phyloP scores from a whole-genome alignment of 2,113 vertebrate species.

The pig (Sus scrofa) region T2T-Sscrofa CM000825.6:39454001-39454500 shows the following conservation, averaged over 20 bases:
- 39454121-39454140: neutral
- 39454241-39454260: neutral
- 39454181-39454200: neutral
- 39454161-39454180: neutral
- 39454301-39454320: conserved; percentile 9
- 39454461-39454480: conserved; percentile 71
- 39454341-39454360: conserved; percentile 38
- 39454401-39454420: conserved; percentile 31
- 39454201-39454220: neutral
- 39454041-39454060: conserved; percentile 29
- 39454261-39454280: neutral
- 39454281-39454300: neutral
- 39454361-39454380: neutral
- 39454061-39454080: neutral
- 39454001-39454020: neutral
- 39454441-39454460: conserved; percentile 26
- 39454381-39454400: neutral
- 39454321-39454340: neutral
- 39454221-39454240: neutral
- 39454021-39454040: neutral
- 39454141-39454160: neutral
- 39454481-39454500: conserved; percentile 20
- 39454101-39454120: neutral
- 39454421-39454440: conserved; percentile 18
- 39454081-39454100: neutral